These are phyloP conservation scores for Pseudotriccus pelzelni DNA, from an alignment of 2,797 vertebrate species.

Conservation along the genomic window DNA sequence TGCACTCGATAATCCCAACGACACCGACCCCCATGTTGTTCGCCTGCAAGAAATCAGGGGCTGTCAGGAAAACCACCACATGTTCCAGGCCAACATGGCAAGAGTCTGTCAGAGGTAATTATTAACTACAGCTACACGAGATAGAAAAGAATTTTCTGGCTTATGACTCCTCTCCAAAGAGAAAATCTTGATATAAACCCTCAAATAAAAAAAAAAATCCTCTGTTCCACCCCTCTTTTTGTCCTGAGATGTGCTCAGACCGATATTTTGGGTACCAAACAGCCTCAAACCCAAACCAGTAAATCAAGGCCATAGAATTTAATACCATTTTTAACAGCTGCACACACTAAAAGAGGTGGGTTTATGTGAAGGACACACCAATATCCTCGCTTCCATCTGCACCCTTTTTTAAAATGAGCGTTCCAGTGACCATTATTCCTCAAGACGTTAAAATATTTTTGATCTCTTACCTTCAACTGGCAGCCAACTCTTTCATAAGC, in stretches of 20 bases:
- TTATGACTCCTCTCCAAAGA: neutral
- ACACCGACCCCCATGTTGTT: conserved; percentile 90
- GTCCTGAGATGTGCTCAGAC: neutral
- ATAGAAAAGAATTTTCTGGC: neutral
- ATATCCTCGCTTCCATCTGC: neutral
- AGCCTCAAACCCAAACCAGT: neutral
- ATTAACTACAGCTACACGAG: neutral
- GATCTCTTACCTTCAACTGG: conserved; percentile 85
- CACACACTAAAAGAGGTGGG: neutral
- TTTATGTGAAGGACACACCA: neutral
- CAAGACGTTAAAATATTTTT: neutral
- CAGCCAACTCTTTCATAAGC: conserved; percentile 92
- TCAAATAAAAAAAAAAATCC: neutral
- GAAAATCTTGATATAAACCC: neutral
- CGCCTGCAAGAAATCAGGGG: conserved; percentile 77
- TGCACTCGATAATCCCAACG: conserved; percentile 92
- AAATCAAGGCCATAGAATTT: neutral
- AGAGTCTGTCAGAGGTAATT: neutral
- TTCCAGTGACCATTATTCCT: neutral
- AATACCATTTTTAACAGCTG: neutral
- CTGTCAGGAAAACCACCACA: neutral
- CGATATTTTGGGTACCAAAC: neutral
- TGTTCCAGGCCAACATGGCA: neutral
- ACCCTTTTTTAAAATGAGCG: accelerated
- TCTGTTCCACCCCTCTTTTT: neutral